Evolutionary conservation across 2,113 vertebrate species (phyloP), one percentile per base, ranked within the genome.

Genomic region (Pontoporia blainvillei): DNA sequence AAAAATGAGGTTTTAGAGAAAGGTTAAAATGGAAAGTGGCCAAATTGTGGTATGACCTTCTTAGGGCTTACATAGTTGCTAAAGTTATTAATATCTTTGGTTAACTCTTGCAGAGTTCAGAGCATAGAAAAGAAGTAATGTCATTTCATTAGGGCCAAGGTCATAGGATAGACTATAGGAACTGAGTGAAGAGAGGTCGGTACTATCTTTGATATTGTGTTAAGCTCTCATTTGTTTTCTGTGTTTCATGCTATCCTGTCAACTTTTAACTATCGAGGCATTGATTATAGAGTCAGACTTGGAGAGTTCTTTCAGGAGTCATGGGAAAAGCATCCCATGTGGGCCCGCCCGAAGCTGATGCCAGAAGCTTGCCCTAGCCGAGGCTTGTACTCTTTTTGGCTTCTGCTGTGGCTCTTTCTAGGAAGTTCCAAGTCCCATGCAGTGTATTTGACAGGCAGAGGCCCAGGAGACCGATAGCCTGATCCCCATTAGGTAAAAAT

Each of bases 11-110:
- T 75, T 96, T 97, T 73, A 91, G 61, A 73, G 78, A 89, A 86
- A 69, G 44, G 84, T 81, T 96, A 93, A 52, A 73, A 75, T 79
- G 61, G 44, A 83, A 91, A 73, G 66, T 90, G 90, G 49, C 83
- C 39, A 88, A 6, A 54, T 85, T 94, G 31, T 57, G 5, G 8
- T 44, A 31, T 92, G 46, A 54, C 39, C 94, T 54, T 73, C 18
- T 87, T 39, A 86, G 46, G 73, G 12, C 54, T 92, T 94, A 67
- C 25, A 6, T 76, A 52, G 89, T 88, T 90, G 10, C 69, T 87
- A n/a, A 73, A 93, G n/a, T 91, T 83, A 34, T 92, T 66, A 72
- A 18, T 86, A 75, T 52, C 36, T 89, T 86, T 82, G 78, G 61
- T 86, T 94, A 81, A 85, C 81, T 76, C 54, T 62, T 81, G 5